Evolutionary conservation across 2,888 invertebrate genomes (phyloP).

Genomic region (Hydraecia micacea): DNA sequence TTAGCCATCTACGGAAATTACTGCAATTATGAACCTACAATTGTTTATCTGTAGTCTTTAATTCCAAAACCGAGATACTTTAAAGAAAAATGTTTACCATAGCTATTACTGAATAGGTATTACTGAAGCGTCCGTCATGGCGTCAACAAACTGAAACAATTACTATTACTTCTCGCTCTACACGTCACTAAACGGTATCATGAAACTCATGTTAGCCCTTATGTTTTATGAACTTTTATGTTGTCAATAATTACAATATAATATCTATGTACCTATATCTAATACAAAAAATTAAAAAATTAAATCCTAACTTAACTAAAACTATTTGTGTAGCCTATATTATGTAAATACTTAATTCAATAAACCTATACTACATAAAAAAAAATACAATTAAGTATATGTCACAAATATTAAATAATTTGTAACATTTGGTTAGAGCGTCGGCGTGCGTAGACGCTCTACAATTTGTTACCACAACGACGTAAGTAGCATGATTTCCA

Average conservation of each 20-base stretch:
- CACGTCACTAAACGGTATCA: slow-evolving; percentile 18
- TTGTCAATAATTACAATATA: no score
- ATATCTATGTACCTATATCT: no score
- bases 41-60: slow-evolving; percentile 49
- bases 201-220: slow-evolving; percentile 2
- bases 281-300: no score
- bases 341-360: no score
- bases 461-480: background rate
- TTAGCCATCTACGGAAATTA: slow-evolving; percentile 55
- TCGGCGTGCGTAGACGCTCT: background rate
- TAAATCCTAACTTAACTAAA: no score
- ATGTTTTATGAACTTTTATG: background rate
- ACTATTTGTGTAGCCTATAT: no score
- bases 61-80: slow-evolving; percentile 41
- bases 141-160: slow-evolving; percentile 49
- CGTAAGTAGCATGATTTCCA: slow-evolving; percentile 10
- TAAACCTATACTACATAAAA: no score
- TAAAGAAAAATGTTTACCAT: slow-evolving; percentile 18
- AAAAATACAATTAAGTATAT: no score
- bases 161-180: background rate
- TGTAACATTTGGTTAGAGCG: background rate
- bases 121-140: slow-evolving; percentile 6
- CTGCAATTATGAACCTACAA: slow-evolving; percentile 55
- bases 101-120: background rate
- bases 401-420: slow-evolving; percentile 8